Conservation (phyloP, 2,888 invertebrate genomes). For the Petrolisthes manimaculis region DNA sequence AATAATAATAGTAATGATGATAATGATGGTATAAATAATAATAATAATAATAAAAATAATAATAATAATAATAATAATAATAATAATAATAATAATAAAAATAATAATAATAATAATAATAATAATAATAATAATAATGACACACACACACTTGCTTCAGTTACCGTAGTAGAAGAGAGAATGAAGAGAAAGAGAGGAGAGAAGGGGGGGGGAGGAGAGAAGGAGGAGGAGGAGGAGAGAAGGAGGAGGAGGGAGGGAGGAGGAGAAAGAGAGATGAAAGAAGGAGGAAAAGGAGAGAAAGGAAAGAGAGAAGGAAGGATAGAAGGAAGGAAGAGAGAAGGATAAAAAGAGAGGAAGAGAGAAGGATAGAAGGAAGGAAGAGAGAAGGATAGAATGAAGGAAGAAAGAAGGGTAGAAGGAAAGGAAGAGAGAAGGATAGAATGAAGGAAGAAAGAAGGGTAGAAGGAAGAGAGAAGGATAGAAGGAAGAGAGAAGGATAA, state of each 20-base stretch:
- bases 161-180: background rate
- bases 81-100: background rate
- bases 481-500: background rate
- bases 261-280: background rate
- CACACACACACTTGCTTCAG: background rate
- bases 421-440: background rate
- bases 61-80: background rate
- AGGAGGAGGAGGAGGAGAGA: background rate
- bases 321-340: background rate
- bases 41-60: background rate
- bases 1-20: background rate
- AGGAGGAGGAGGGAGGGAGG: background rate
- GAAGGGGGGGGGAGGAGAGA: background rate
- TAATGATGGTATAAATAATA: background rate
- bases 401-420: background rate
- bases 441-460: background rate
- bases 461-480: background rate
- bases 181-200: background rate
- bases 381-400: background rate
- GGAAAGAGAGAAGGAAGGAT: background rate
- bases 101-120: background rate
- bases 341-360: background rate
- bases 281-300: background rate
- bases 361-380: background rate
- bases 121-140: background rate